These are phyloP conservation scores for Ochotona curzoniae DNA, from an alignment of 2,113 vertebrate genomes.

Conservation along the genomic window DNA sequence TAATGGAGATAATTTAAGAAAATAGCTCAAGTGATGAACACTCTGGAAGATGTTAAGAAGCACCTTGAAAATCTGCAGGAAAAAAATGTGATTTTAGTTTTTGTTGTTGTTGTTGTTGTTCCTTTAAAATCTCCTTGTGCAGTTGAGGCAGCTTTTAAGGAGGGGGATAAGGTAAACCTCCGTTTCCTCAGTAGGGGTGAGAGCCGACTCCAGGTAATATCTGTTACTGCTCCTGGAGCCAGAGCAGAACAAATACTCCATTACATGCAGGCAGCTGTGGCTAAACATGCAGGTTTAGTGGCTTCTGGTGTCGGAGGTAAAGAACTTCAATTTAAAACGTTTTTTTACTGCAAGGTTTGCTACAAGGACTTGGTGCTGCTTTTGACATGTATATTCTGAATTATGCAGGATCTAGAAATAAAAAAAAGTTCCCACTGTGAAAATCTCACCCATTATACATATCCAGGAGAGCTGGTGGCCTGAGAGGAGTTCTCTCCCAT, in stretches of 20 bases:
- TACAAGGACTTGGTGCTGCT: not conserved
- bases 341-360: constrained; percentile 3
- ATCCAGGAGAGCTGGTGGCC: not conserved
- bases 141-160: not conserved
- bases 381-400: constrained; percentile 1
- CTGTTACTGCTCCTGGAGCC: not conserved
- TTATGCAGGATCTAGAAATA: constrained; percentile 16
- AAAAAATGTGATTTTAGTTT: constrained; percentile 2
- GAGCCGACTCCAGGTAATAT: not conserved
- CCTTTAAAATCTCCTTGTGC: not conserved
- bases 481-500: not conserved
- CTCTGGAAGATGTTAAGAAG: not conserved
- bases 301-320: constrained; percentile 24
- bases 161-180: not conserved
- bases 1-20: constrained; percentile 40
- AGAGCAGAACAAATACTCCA: not conserved
- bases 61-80: not conserved
- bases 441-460: not conserved
- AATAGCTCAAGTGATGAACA: not conserved
- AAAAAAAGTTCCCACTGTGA: not conserved
- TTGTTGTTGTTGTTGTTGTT: not conserved
- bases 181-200: not conserved
- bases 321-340: constrained; percentile 45
- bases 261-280: not conserved
- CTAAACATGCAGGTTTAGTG: not conserved